Evolutionary conservation across 2,888 invertebrate genomes (phyloP).

Genomic region (Nowickia ferox): DNA sequence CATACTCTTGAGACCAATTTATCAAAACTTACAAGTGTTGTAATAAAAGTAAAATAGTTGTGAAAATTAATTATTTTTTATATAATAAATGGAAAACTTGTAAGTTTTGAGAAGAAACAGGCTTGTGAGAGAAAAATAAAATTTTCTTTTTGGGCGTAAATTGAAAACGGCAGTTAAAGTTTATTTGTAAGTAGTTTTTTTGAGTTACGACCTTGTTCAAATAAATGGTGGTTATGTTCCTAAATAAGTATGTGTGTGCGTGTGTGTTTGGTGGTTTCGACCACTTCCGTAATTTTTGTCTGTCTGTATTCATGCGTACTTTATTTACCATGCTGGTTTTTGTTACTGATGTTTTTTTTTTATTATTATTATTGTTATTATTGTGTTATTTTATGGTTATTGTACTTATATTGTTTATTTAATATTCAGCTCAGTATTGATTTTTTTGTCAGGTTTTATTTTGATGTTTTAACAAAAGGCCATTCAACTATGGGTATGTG

Average conservation of each 20-base stretch:
- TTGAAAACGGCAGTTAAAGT: too few relatives aligned
- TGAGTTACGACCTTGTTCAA: too few relatives aligned
- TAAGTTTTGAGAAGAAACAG: too few relatives aligned
- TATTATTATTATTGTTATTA: constrained; percentile 1
- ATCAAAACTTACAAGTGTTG: too few relatives aligned
- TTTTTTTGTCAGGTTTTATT: constrained; percentile 34
- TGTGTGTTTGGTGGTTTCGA: constrained; percentile 5
- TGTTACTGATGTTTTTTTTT: constrained; percentile 19
- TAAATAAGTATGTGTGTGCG: too few relatives aligned
- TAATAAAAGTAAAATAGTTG: too few relatives aligned
- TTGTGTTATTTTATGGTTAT: constrained; percentile 1
- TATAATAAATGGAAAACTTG: too few relatives aligned
- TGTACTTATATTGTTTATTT: constrained; percentile 25
- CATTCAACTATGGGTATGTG: constrained; percentile 64
- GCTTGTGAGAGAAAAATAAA: too few relatives aligned
- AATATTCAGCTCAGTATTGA: constrained; percentile 56
- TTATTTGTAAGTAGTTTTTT: too few relatives aligned
- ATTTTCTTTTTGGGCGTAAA: too few relatives aligned
- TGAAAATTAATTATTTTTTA: background rate
- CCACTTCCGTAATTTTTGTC: constrained; percentile 53
- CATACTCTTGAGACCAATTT: too few relatives aligned
- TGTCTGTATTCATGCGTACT: constrained; percentile 13
- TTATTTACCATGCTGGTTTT: constrained; percentile 22
- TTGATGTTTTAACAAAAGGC: constrained; percentile 58
- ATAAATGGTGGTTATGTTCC: too few relatives aligned